A percentile compares a stretch with the other conserved stretches of the same genome.
These are phyloP conservation scores for Marmota monax DNA, from an alignment of 2,113 vertebrate species.

Conservation along the genomic window DNA sequence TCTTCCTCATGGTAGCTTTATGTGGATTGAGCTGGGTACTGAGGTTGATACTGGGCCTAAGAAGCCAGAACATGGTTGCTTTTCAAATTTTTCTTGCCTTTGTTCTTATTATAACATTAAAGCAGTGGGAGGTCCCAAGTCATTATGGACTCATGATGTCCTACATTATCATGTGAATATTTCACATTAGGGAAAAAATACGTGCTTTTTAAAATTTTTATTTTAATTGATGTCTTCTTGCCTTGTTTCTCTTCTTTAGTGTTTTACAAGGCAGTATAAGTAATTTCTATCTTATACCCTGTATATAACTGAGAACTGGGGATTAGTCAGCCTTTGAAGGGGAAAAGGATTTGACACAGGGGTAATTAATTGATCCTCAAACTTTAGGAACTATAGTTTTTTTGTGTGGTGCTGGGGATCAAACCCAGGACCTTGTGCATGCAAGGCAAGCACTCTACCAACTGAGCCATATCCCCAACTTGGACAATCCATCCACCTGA, in stretches of 20 bases:
- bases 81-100: background rate
- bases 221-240: background rate
- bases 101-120: conserved; percentile 18
- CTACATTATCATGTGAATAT: conserved; percentile 51
- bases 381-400: background rate
- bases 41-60: background rate
- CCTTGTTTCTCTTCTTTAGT: background rate
- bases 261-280: background rate
- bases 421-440: no score
- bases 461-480: no score
- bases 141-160: conserved; percentile 21
- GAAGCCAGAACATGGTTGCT: background rate
- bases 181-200: background rate
- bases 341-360: conserved; percentile 34
- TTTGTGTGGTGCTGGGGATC: background rate
- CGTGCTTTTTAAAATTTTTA: background rate
- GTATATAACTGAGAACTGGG: background rate
- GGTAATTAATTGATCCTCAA: conserved; percentile 15
- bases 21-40: background rate
- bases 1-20: background rate
- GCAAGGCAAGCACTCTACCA: no score
- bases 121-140: conserved; percentile 4
- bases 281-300: background rate
- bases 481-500: background rate
- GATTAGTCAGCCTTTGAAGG: conserved; percentile 52